Conservation (phyloP, 2,888 invertebrate genomes). For the Heliothis peltigera region DNA sequence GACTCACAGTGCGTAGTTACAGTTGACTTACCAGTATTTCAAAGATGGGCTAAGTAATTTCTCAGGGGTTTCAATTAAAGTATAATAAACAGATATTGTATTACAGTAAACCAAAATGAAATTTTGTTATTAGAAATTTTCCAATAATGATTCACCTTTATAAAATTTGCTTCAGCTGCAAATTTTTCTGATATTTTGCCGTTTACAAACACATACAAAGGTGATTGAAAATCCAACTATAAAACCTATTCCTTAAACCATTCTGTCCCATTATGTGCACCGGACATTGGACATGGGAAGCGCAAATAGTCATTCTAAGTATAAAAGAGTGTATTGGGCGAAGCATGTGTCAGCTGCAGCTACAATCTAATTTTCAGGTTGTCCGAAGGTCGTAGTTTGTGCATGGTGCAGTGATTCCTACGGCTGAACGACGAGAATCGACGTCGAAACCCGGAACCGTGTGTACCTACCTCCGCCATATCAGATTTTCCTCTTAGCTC, state of each 20-base stretch:
- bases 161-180: no score
- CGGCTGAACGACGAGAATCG: conserved; percentile 50
- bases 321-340: conserved; percentile 60
- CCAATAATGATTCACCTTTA: no score
- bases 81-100: no score
- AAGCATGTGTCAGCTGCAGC: conserved; percentile 77
- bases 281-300: conserved; percentile 41
- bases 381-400: conserved; percentile 76
- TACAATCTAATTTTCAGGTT: conserved; percentile 84
- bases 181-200: background rate
- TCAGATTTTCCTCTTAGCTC: conserved; percentile 79
- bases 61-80: no score
- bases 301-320: conserved; percentile 60
- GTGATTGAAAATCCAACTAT: background rate
- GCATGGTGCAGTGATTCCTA: conserved; percentile 64
- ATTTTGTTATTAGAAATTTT: no score
- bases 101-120: no score
- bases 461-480: conserved; percentile 63
- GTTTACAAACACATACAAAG: background rate
- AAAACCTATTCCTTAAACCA: background rate
- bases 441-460: conserved; percentile 49
- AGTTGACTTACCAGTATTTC: no score
- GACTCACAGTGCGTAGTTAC: conserved; percentile 6
- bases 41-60: no score
- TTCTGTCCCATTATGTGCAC: conserved; percentile 24